phyloP scores from a whole-genome alignment of 23 tunicate species.

The Halocynthia roretzi region DNA sequence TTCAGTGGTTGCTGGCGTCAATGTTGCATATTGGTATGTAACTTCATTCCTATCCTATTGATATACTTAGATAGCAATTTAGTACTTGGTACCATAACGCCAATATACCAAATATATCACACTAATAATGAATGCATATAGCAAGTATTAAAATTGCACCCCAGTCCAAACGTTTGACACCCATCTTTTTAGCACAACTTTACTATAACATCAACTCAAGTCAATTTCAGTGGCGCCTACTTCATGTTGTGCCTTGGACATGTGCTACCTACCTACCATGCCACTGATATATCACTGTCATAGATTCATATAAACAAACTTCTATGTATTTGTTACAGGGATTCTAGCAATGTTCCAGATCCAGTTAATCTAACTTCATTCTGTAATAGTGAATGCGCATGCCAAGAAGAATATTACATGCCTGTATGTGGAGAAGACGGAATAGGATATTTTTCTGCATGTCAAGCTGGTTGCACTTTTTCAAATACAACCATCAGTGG shows the following conservation, averaged over 20 bases:
- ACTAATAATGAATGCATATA: too few relatives aligned
- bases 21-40: slow-evolving; percentile 30
- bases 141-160: too few relatives aligned
- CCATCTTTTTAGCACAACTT: too few relatives aligned
- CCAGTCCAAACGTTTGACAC: too few relatives aligned
- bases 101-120: too few relatives aligned
- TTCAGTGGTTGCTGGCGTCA: slow-evolving; percentile 62
- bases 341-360: background rate
- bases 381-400: slow-evolving; percentile 60
- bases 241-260: background rate
- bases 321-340: background rate
- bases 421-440: slow-evolving; percentile 89
- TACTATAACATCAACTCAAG: too few relatives aligned
- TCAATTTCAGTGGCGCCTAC: too few relatives aligned
- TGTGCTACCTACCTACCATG: background rate
- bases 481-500: too few relatives aligned
- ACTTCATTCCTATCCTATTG: too few relatives aligned
- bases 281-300: background rate
- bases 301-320: background rate
- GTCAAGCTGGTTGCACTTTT: slow-evolving; percentile 75
- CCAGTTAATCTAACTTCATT: slow-evolving; percentile 16
- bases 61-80: too few relatives aligned
- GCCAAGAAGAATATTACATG: slow-evolving; percentile 74
- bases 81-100: too few relatives aligned
- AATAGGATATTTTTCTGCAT: slow-evolving; percentile 73